Evolutionary conservation across 2,797 vertebrate genomes (phyloP).

Genomic region (Rhabdomys pumilio): DNA sequence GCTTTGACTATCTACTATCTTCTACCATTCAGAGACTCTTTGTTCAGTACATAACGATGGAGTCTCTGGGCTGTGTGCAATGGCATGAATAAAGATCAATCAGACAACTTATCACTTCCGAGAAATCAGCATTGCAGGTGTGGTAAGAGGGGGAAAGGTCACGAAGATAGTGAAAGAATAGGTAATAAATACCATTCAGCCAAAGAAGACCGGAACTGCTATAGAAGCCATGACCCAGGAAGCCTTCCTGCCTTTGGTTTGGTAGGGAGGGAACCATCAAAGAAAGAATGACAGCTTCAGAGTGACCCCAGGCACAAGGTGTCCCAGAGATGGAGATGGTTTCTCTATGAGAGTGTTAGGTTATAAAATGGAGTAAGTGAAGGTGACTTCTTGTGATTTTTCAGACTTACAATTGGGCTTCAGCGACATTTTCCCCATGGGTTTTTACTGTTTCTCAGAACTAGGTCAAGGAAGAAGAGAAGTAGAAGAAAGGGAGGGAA

Average conservation of each 20-base stretch:
- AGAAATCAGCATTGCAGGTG: conserved; percentile 29
- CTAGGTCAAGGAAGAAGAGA: not conserved
- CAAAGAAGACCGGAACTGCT: not conserved
- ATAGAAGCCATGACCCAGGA: not conserved
- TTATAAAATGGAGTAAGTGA: not conserved
- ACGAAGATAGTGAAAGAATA: conserved; percentile 5
- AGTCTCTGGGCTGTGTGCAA: not conserved
- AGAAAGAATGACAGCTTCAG: not conserved
- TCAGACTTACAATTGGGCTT: not conserved
- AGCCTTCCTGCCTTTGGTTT: not conserved
- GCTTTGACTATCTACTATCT: conserved; percentile 11
- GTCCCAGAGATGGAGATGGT: not conserved
- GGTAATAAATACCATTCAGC: not conserved
- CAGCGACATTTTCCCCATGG: not conserved
- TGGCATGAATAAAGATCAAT: not conserved
- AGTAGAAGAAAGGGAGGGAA: not conserved
- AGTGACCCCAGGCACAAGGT: not conserved
- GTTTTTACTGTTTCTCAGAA: not conserved
- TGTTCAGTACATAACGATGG: conserved; percentile 4
- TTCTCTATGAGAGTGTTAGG: fast-evolving
- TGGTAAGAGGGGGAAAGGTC: conserved; percentile 21
- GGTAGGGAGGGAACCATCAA: not conserved
- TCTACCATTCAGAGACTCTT: conserved; percentile 18
- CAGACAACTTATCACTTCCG: not conserved
- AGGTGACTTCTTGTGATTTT: not conserved